phyloP scores from a whole-genome alignment of 2,888 invertebrate genomes.

The Lamproptera curius region DNA sequence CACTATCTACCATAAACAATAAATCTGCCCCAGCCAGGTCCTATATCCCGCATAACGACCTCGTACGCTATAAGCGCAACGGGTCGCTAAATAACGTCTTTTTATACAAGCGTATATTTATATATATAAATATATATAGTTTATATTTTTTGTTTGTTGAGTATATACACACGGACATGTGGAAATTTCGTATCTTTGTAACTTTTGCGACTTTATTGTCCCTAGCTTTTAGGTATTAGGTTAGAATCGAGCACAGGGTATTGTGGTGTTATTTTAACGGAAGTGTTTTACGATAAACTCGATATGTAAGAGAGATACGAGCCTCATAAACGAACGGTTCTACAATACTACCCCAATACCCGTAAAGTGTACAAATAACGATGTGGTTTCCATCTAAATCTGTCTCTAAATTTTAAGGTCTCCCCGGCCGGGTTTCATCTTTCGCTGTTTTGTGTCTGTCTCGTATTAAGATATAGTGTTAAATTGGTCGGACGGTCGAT shows the following conservation, averaged over 20 bases:
- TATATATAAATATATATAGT: too few species aligned
- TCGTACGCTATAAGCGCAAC: constrained; percentile 12
- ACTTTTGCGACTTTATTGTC: constrained; percentile 73
- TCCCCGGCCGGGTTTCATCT: constrained; percentile 30
- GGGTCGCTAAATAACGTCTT: constrained; percentile 20
- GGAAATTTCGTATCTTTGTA: constrained; percentile 38
- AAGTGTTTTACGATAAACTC: constrained; percentile 59
- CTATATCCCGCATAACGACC: neutral
- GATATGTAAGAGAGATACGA: constrained; percentile 54
- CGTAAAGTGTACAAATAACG: constrained; percentile 59
- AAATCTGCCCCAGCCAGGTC: constrained; percentile 1
- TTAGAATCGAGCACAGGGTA: constrained; percentile 74
- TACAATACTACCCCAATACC: constrained; percentile 76
- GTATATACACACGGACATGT: constrained; percentile 7
- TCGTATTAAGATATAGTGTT: neutral
- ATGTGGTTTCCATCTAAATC: constrained; percentile 62
- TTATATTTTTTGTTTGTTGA: constrained; percentile 4
- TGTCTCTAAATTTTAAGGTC: constrained; percentile 48
- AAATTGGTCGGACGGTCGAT: neutral
- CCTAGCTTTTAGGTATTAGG: constrained; percentile 73
- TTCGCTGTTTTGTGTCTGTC: constrained; percentile 10
- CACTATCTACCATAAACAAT: too few species aligned
- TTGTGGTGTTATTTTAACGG: constrained; percentile 77
- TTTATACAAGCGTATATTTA: too few species aligned
- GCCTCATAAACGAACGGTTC: constrained; percentile 48